Conservation (phyloP, 1,140 invertebrate genomes). For the Babylonia areolata region DNA sequence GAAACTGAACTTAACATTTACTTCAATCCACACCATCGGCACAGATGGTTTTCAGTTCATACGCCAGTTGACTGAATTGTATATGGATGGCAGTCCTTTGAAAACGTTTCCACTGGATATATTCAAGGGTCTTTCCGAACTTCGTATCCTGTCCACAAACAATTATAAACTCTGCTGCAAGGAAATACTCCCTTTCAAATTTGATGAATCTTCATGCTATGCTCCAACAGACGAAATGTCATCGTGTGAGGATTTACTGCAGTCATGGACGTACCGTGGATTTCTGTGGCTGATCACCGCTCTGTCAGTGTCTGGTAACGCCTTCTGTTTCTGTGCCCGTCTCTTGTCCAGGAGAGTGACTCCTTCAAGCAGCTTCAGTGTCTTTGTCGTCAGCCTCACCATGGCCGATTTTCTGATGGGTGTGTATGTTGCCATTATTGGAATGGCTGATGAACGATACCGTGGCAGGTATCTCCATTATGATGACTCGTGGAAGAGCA, state of each 20-base stretch:
- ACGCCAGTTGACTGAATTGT: not conserved
- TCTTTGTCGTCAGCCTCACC: constrained; percentile 55
- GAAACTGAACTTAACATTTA: not conserved
- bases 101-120: not conserved
- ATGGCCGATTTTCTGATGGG: constrained; percentile 66
- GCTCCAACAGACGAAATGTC: constrained; percentile 27
- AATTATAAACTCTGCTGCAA: constrained; percentile 51
- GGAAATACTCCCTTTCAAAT: not conserved
- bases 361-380: constrained; percentile 23
- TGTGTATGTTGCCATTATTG: constrained; percentile 65
- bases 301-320: not conserved
- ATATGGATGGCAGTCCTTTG: not conserved
- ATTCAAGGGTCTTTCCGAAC: constrained; percentile 31
- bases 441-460: constrained; percentile 59
- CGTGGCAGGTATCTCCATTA: constrained; percentile 56
- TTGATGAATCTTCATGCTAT: not conserved
- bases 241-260: not conserved
- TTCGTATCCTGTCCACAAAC: constrained; percentile 37
- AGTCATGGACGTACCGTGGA: not conserved
- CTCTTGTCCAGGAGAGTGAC: not conserved
- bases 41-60: not conserved
- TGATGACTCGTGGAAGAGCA: constrained; percentile 55
- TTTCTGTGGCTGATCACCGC: not conserved
- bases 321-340: not conserved
- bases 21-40: not conserved